Evolutionary conservation across 2,888 invertebrate genomes (phyloP).

Genomic region (Rotaria socialis): DNA sequence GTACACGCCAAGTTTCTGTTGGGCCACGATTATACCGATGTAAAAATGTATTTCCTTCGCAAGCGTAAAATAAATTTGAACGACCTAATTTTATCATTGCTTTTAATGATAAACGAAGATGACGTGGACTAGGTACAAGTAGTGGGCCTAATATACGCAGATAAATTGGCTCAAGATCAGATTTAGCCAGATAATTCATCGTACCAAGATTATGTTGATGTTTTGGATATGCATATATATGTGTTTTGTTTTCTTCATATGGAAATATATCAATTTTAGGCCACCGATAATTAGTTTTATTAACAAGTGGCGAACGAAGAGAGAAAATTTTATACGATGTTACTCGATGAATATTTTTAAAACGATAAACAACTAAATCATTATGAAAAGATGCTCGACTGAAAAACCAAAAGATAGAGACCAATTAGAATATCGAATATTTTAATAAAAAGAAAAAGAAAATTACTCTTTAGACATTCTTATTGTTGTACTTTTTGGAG

Average conservation of each 20-base stretch:
- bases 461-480: neutral
- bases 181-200: neutral
- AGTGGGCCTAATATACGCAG: conserved; percentile 6
- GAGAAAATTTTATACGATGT: conserved; percentile 27
- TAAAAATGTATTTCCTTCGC: conserved; percentile 36
- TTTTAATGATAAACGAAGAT: conserved; percentile 1
- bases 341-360: neutral
- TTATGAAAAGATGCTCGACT: conserved; percentile 4
- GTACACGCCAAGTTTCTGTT: conserved; percentile 27
- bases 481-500: neutral
- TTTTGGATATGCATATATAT: conserved; percentile 23
- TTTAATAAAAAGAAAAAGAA: neutral
- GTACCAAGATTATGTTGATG: conserved; percentile 30
- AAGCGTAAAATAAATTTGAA: neutral
- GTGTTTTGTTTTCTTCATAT: conserved; percentile 2
- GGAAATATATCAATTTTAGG: conserved; percentile 28
- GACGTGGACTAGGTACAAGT: conserved; percentile 17
- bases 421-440: neutral
- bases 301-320: neutral
- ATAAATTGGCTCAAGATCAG: neutral
- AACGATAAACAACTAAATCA: conserved; percentile 21
- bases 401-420: neutral
- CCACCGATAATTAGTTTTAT: conserved; percentile 11
- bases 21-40: conserved; percentile 17
- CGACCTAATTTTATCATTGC: conserved; percentile 25